These are phyloP conservation scores for Vesta saturnalis DNA, from an alignment of 2,888 invertebrate genomes.

Conservation along the genomic window DNA sequence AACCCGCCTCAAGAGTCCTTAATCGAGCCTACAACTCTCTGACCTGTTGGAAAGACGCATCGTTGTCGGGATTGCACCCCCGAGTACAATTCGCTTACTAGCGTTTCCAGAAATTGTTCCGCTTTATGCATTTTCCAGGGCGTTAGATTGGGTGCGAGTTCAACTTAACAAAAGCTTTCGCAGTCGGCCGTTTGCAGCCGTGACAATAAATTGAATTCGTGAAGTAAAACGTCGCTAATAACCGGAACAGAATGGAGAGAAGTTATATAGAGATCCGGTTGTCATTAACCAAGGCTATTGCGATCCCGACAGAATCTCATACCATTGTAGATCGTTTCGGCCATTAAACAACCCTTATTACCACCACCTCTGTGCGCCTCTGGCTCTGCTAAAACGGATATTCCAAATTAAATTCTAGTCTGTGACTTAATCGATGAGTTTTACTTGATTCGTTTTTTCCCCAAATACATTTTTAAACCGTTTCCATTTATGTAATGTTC, in stretches of 20 bases:
- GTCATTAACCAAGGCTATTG: slow-evolving; percentile 40
- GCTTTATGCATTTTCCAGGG: slow-evolving; percentile 50
- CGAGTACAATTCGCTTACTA: slow-evolving; percentile 47
- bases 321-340: slow-evolving; percentile 36
- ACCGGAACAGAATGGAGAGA: slow-evolving; percentile 43
- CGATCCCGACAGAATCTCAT: slow-evolving; percentile 38
- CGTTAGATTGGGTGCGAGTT: slow-evolving; percentile 45
- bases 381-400: slow-evolving; percentile 26
- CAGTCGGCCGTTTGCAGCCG: slow-evolving; percentile 38
- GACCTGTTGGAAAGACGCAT: slow-evolving; percentile 50
- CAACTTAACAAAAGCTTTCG: slow-evolving; percentile 44
- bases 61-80: slow-evolving; percentile 46
- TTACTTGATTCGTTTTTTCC: slow-evolving; percentile 19
- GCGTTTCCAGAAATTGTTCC: slow-evolving; percentile 49
- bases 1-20: slow-evolving; percentile 32
- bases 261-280: slow-evolving; percentile 38
- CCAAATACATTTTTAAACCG: neutral
- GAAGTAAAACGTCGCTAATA: slow-evolving; percentile 45
- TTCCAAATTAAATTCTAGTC: slow-evolving; percentile 35
- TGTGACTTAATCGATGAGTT: slow-evolving; percentile 28
- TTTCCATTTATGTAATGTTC: neutral
- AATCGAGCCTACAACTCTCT: slow-evolving; percentile 36
- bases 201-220: slow-evolving; percentile 47
- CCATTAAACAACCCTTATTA: slow-evolving; percentile 40
- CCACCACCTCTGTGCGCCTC: slow-evolving; percentile 30